phyloP scores from a whole-genome alignment of 2,888 invertebrate genomes.

The Rhodophaea formosa region DNA sequence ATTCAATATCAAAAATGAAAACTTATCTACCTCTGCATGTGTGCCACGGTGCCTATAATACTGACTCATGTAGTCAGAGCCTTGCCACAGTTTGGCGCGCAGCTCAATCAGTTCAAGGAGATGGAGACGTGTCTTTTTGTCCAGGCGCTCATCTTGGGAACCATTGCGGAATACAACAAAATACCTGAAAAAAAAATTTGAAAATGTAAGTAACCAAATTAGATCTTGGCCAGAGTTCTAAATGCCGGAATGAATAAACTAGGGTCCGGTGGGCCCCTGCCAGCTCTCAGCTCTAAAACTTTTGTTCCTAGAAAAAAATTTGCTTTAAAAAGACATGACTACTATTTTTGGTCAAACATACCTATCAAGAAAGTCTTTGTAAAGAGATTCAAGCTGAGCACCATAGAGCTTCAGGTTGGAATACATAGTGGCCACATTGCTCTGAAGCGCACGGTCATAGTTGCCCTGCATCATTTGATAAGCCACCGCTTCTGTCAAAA shows the following conservation, averaged over 20 bases:
- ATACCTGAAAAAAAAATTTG: slow-evolving; percentile 80
- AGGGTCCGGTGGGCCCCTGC: too few relatives aligned
- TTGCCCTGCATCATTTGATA: slow-evolving; percentile 88
- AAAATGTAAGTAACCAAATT: neutral
- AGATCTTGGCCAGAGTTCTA: too few relatives aligned
- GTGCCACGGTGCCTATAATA: slow-evolving; percentile 89
- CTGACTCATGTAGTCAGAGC: slow-evolving; percentile 90
- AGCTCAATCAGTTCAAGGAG: slow-evolving; percentile 96
- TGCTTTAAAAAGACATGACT: too few relatives aligned
- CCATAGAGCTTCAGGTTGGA: slow-evolving; percentile 90
- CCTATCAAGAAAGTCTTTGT: slow-evolving; percentile 92
- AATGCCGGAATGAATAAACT: too few relatives aligned
- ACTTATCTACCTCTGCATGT: slow-evolving; percentile 74
- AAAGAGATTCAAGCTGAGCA: slow-evolving; percentile 89
- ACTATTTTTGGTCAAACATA: slow-evolving; percentile 29
- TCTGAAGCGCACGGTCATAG: slow-evolving; percentile 85
- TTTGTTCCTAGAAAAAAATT: too few relatives aligned
- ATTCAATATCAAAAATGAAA: neutral
- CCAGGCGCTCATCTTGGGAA: slow-evolving; percentile 92
- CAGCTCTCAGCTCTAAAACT: too few relatives aligned
- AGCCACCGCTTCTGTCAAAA: slow-evolving; percentile 90
- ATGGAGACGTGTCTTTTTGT: slow-evolving; percentile 91
- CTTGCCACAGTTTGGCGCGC: slow-evolving; percentile 95
- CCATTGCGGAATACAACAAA: slow-evolving; percentile 94
- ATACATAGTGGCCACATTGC: slow-evolving; percentile 88